Percentiles rank a stretch among this genome's conserved stretches.
Conservation (phyloP, 92 coral and sea anemone species). For the Actinostola sp. region DNA sequence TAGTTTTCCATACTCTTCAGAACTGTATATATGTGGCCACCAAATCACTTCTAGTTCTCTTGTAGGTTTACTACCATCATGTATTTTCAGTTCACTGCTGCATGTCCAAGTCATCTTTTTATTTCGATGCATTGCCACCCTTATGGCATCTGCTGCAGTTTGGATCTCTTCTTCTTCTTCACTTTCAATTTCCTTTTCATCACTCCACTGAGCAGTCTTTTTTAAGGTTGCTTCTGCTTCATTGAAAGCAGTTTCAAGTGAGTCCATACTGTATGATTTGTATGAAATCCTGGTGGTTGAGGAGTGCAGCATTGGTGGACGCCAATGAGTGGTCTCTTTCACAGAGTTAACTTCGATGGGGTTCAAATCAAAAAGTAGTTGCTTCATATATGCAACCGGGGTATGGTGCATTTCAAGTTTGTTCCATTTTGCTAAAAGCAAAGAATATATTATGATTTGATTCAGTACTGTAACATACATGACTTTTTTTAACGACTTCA, state of each 20-base stretch:
- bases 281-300: not conserved
- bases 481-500: too few relatives aligned
- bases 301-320: slow-evolving; percentile 2
- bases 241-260: not conserved
- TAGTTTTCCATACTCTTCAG: slow-evolving; percentile 9
- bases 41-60: slow-evolving; percentile 17
- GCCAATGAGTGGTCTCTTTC: slow-evolving; percentile 1
- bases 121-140: not conserved
- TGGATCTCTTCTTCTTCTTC: not conserved
- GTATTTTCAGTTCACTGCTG: not conserved
- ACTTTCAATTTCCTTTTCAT: not conserved
- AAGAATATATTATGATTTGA: too few relatives aligned
- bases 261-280: not conserved
- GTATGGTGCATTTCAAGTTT: too few relatives aligned
- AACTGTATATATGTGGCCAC: slow-evolving; percentile 5
- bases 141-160: slow-evolving; percentile 1
- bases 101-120: not conserved
- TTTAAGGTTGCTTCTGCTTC: not conserved
- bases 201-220: not conserved
- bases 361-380: too few relatives aligned
- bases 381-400: too few relatives aligned
- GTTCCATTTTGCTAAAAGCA: too few relatives aligned
- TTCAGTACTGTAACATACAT: too few relatives aligned
- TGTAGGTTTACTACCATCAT: not conserved
- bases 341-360: slow-evolving; percentile 7